Conservation (phyloP, 2,113 vertebrate species). For the Tauraco erythrolophus region DNA sequence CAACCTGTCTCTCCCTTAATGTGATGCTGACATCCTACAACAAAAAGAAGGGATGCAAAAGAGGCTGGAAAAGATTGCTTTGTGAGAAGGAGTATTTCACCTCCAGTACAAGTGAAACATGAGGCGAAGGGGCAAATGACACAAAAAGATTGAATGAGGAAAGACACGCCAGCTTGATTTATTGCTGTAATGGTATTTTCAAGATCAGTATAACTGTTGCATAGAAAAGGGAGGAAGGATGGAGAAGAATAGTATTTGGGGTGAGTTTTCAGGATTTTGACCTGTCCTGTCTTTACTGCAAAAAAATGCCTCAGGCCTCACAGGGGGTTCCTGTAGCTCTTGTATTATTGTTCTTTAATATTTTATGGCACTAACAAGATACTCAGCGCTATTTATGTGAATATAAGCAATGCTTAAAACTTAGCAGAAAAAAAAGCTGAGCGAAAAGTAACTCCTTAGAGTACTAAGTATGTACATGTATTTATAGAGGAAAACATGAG, state of each 20-base stretch:
- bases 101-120: not conserved
- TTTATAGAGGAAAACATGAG: not conserved
- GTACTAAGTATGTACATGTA: not conserved
- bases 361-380: not conserved
- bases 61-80: not conserved
- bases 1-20: not conserved
- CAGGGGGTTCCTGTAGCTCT: not conserved
- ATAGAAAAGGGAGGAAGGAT: not conserved
- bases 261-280: not conserved
- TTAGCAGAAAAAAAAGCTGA: not conserved
- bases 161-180: not conserved
- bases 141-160: not conserved
- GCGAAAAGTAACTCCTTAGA: not conserved
- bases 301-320: not conserved
- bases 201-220: not conserved
- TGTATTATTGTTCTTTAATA: not conserved
- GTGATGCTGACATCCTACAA: not conserved
- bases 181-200: not conserved
- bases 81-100: not conserved
- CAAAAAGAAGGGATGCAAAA: not conserved
- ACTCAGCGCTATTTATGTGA: not conserved
- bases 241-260: not conserved
- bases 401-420: not conserved
- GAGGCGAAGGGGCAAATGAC: not conserved
- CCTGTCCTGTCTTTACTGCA: not conserved